phyloP scores from a whole-genome alignment of 2,888 invertebrate genomes.

The Macrosiphum euphorbiae region DNA sequence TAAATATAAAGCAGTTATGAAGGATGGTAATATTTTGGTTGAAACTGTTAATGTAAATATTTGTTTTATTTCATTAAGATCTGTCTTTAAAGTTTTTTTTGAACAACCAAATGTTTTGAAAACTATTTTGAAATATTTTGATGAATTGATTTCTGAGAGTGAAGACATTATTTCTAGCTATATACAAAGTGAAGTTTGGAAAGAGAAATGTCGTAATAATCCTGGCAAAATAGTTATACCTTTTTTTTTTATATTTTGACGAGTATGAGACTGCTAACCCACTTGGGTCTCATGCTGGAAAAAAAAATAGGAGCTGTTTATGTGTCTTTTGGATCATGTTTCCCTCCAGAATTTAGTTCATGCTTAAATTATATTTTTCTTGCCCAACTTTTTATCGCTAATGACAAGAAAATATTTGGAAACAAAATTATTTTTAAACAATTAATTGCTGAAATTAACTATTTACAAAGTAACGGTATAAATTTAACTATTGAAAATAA shows the following conservation, averaged over 20 bases:
- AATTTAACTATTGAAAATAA: not conserved
- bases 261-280: constrained; percentile 12
- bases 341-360: constrained; percentile 1
- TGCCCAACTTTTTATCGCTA: not conserved
- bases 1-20: not conserved
- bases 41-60: constrained; percentile 2
- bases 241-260: not conserved
- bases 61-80: constrained; percentile 3
- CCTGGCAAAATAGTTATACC: not conserved
- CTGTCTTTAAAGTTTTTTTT: constrained; percentile 17
- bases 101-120: constrained; percentile 16
- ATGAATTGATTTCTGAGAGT: not conserved
- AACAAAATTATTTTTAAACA: not conserved
- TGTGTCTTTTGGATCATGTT: constrained; percentile 3
- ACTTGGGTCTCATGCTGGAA: not conserved
- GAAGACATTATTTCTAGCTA: not conserved
- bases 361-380: not conserved
- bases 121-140: constrained; percentile 15
- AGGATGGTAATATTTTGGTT: not conserved
- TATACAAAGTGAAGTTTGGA: constrained; percentile 25
- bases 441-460: not conserved
- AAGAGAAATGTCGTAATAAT: not conserved
- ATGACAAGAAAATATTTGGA: not conserved
- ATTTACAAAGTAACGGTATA: constrained; percentile 18
- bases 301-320: constrained; percentile 7